These are phyloP conservation scores for Rhodinocichla rosea DNA, from an alignment of 2,113 vertebrate species.

Conservation along the genomic window DNA sequence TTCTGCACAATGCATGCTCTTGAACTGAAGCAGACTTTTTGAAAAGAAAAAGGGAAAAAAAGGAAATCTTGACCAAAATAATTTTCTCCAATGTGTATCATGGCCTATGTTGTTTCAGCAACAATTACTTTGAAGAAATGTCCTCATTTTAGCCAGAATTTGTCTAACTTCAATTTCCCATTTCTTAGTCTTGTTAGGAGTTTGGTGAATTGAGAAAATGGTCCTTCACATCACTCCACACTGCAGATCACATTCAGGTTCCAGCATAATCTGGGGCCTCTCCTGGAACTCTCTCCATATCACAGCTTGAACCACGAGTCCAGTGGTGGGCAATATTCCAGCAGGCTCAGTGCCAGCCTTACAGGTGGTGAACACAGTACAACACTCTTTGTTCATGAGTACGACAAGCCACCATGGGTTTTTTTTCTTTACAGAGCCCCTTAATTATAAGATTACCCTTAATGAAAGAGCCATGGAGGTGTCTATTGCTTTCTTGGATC, in stretches of 20 bases:
- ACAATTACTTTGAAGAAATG: not conserved
- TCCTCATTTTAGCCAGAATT: not conserved
- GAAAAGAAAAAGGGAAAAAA: not conserved
- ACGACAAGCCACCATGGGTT: accelerated
- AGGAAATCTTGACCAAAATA: not conserved
- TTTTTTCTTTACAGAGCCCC: not conserved
- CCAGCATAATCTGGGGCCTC: not conserved
- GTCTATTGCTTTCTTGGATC: not conserved
- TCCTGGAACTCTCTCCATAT: not conserved
- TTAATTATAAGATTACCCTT: not conserved
- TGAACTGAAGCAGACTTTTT: not conserved
- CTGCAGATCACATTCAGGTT: not conserved
- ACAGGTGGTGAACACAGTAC: not conserved
- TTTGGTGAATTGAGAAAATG: not conserved
- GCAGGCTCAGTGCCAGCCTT: not conserved
- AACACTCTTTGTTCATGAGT: not conserved
- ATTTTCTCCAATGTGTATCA: not conserved
- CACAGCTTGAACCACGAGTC: not conserved
- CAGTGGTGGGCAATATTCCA: not conserved
- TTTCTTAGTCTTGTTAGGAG: not conserved
- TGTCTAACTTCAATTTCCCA: not conserved
- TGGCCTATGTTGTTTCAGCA: not conserved
- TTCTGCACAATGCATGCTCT: not conserved
- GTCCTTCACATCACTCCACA: not conserved
- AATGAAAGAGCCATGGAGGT: not conserved